Conservation (phyloP, 1,140 invertebrate species). For the Kradibia gibbosae region DNA sequence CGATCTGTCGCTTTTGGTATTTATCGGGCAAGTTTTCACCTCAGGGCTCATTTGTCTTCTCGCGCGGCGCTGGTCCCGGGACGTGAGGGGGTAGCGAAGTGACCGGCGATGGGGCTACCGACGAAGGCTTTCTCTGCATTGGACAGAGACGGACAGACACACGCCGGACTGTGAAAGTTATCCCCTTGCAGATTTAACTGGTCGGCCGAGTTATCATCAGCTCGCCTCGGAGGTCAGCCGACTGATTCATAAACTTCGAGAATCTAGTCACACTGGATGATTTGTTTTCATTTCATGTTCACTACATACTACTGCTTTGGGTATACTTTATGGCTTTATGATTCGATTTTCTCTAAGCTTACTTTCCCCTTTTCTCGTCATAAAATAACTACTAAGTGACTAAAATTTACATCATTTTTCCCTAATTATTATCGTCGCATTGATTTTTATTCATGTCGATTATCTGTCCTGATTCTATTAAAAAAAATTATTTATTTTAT, state of each 20-base stretch:
- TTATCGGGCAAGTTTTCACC: constrained; percentile 74
- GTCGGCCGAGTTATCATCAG: constrained; percentile 31
- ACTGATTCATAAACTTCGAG: constrained; percentile 38
- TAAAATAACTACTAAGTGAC: neutral
- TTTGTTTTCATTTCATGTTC: constrained; percentile 36
- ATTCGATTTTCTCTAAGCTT: neutral
- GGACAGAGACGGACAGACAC: neutral
- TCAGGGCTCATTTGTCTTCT: constrained; percentile 74
- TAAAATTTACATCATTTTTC: neutral
- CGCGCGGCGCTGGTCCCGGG: constrained; percentile 27
- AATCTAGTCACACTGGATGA: neutral
- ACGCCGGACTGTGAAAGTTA: neutral
- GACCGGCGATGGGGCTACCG: neutral
- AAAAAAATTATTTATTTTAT: neutral
- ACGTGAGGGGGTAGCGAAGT: constrained; percentile 4
- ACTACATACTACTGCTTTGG: neutral
- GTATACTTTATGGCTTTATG: neutral
- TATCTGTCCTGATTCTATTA: neutral
- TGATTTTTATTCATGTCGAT: neutral
- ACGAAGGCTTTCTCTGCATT: neutral
- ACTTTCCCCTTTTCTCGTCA: neutral
- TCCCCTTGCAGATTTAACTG: neutral
- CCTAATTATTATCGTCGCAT: neutral
- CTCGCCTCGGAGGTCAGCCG: neutral
- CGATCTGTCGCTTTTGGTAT: constrained; percentile 73